Evolutionary conservation across 2,888 invertebrate species (phyloP).

Genomic region (Eledone cirrhosa): DNA sequence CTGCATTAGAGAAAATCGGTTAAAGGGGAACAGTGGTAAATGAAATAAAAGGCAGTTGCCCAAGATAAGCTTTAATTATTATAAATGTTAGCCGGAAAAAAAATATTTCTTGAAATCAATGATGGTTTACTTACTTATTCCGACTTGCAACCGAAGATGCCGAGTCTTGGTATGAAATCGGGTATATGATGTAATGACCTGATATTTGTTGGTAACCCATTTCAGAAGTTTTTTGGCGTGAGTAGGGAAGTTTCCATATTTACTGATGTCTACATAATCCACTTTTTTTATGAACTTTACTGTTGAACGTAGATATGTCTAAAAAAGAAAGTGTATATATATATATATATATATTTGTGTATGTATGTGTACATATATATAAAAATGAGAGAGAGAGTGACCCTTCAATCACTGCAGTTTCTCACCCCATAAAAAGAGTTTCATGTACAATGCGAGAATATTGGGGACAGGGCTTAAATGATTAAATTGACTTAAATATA

Average conservation of each 20-base stretch:
- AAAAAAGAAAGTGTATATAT: background rate
- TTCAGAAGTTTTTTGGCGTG: slow-evolving; percentile 3
- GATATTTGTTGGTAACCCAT: slow-evolving; percentile 19
- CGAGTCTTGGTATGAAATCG: background rate
- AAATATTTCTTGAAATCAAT: background rate
- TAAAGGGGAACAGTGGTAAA: too few species aligned
- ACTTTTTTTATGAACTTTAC: slow-evolving; percentile 11
- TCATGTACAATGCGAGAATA: too few species aligned
- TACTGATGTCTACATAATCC: slow-evolving; percentile 11
- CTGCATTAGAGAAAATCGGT: too few species aligned
- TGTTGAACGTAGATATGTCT: slow-evolving; percentile 13
- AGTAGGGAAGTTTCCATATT: slow-evolving; percentile 10
- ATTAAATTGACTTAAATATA: too few species aligned
- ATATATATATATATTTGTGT: background rate
- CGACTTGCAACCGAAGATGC: background rate
- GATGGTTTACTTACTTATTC: background rate
- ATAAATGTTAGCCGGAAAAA: background rate
- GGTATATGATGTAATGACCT: slow-evolving; percentile 8
- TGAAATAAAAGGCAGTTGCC: too few species aligned
- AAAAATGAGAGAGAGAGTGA: background rate
- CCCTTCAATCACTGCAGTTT: background rate
- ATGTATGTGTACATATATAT: background rate
- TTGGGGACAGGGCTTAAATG: too few species aligned
- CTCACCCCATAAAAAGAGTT: too few species aligned
- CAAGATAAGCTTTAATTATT: background rate